A percentile compares a stretch with the other conserved stretches of the same genome.
These are phyloP conservation scores for Esox niger DNA, from an alignment of 2,113 vertebrate species.

Conservation along the genomic window DNA sequence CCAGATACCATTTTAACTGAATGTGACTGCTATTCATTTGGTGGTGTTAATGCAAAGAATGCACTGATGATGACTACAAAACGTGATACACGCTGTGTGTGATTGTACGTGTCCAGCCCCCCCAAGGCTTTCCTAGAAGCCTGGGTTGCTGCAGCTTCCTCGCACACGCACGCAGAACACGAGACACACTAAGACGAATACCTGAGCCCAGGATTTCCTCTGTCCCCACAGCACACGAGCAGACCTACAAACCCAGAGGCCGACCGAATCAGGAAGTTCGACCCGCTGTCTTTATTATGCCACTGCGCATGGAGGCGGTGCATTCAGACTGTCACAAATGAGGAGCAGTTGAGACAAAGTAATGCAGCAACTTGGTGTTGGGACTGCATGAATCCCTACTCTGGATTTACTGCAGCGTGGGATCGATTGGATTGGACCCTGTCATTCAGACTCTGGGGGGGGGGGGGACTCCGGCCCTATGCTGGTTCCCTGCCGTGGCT, in stretches of 20 bases:
- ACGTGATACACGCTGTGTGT: constrained; percentile 39
- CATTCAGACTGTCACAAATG: constrained; percentile 30
- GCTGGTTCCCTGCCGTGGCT: constrained; percentile 34
- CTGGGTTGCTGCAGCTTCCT: constrained; percentile 20
- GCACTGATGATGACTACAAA: constrained; percentile 57
- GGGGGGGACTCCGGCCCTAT: constrained; percentile 28
- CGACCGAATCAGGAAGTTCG: constrained; percentile 47
- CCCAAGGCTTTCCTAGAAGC: constrained; percentile 23
- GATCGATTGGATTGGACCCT: background rate
- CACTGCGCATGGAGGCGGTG: constrained; percentile 26
- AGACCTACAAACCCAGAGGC: constrained; percentile 33
- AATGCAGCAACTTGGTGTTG: background rate
- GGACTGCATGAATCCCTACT: too few relatives aligned
- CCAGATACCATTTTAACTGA: constrained; percentile 23
- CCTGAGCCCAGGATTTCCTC: constrained; percentile 57
- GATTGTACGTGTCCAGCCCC: constrained; percentile 14
- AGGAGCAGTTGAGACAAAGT: too few relatives aligned
- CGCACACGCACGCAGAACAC: constrained; percentile 8
- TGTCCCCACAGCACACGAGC: constrained; percentile 33
- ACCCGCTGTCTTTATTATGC: constrained; percentile 32
- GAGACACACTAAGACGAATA: constrained; percentile 47
- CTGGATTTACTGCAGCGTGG: background rate
- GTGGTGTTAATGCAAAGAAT: constrained; percentile 48
- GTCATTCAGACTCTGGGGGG: constrained; percentile 8
- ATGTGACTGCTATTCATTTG: constrained; percentile 48